Percentiles rank a stretch among this genome's conserved stretches.
phyloP scores from a whole-genome alignment of 2,797 vertebrate genomes.

The Hoplostethus mediterraneus region DNA sequence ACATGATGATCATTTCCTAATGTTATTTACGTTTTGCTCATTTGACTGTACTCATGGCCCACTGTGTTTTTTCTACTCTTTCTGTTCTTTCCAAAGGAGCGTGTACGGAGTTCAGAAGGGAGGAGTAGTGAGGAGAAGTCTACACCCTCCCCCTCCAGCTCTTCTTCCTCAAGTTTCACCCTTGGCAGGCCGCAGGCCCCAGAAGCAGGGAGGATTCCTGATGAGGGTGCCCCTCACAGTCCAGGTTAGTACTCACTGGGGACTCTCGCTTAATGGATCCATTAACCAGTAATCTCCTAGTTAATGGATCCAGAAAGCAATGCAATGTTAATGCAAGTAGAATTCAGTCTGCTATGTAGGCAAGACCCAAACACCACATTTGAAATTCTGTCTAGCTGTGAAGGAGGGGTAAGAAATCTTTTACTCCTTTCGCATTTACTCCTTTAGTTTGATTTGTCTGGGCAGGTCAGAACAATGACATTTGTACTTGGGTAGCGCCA shows the following conservation, averaged over 20 bases:
- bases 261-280: too few relatives aligned
- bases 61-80: background rate
- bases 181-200: slow-evolving; percentile 62
- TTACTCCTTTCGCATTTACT: too few relatives aligned
- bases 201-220: slow-evolving; percentile 19
- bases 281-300: too few relatives aligned
- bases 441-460: too few relatives aligned
- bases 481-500: too few relatives aligned
- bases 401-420: too few relatives aligned
- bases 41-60: background rate
- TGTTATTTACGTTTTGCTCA: background rate
- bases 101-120: slow-evolving; percentile 57
- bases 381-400: background rate
- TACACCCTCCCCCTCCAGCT: slow-evolving; percentile 29
- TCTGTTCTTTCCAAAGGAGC: slow-evolving; percentile 67
- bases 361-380: background rate
- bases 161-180: slow-evolving; percentile 60
- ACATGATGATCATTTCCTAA: background rate
- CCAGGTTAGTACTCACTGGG: slow-evolving; percentile 78
- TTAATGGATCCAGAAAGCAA: background rate
- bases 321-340: too few relatives aligned
- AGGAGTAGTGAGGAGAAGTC: slow-evolving; percentile 48
- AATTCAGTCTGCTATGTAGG: background rate
- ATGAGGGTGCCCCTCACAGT: slow-evolving; percentile 48
- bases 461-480: too few relatives aligned